Base-by-base conservation (phyloP, 1,140 invertebrate species). In the Marisa cornuarietis region DNA sequence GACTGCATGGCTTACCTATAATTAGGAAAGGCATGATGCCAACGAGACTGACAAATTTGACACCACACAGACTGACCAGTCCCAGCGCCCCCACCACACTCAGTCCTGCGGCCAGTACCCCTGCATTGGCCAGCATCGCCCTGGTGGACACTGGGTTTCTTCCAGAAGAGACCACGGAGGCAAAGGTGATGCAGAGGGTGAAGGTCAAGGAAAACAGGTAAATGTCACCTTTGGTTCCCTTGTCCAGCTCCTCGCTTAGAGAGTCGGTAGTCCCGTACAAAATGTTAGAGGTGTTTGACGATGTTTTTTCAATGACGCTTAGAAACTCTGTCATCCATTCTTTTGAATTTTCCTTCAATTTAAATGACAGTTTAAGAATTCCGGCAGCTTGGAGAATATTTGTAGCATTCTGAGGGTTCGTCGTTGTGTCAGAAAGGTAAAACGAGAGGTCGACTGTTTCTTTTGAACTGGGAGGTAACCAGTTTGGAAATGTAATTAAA, bases 21-120 rank as follows among this genome's bases (percentile, higher is more conserved):
- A 98, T 97, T 58, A 99, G 93, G 87, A 98, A 98, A 10, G 97
- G 97, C 5, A 97, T 96, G 0, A 97, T 96, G 72, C 98, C 93
- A 90, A 98, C 98, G 79, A 99, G 96, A 31, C 96, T 96, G 86
- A 98, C 99, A 91, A 98, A 99, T 81, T 97, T 95, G 71, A 98
- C 94, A 10, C 96, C 96, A 76, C 95, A 92, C 91, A 98, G 98
- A 88, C 97, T 95, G 82, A 96, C 95, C 69, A 97, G 91, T 63
- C 97, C 97, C 87, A 99, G 98, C 0, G 96, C 96, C 7, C 96
- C 95, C 0, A 94, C 91, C 0, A 96, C 97, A 20, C 96, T 96
- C 93, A 98, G 95, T 1, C 94, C 94, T 0, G 96, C 96, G 4
- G 96, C 97, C 9, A 98, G 87, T 83, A 98, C 98, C 6, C 97